Evolutionary conservation across 2,113 vertebrate genomes (phyloP).

Genomic region (Eulemur macaco): DNA sequence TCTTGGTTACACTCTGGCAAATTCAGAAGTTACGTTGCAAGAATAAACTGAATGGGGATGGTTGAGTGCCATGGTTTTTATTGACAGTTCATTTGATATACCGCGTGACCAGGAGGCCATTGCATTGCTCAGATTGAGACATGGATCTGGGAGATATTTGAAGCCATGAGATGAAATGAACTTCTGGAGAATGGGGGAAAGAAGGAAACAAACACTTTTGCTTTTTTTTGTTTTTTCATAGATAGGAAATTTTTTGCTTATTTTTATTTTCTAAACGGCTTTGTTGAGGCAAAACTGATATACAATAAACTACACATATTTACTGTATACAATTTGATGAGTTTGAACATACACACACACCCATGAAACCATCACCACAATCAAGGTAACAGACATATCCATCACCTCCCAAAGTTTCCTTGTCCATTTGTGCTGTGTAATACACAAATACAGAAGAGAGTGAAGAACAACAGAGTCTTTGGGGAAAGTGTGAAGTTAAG

Average conservation of each 20-base stretch:
- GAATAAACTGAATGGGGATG: background rate
- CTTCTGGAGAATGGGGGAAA: background rate
- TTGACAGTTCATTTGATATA: background rate
- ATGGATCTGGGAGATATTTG: background rate
- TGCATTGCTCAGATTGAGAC: background rate
- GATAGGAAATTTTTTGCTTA: background rate
- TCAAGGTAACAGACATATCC: background rate
- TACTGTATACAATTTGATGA: background rate
- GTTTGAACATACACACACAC: background rate
- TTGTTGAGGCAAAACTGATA: background rate
- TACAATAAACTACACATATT: background rate
- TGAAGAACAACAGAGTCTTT: background rate
- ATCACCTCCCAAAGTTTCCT: background rate
- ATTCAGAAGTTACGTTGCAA: background rate
- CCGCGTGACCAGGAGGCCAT: background rate
- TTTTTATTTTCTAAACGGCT: background rate
- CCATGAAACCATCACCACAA: background rate
- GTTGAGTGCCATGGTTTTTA: background rate
- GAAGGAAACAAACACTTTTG: background rate
- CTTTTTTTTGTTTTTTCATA: too few species aligned
- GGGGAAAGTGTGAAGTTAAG: background rate
- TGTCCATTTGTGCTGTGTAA: background rate
- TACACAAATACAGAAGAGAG: background rate
- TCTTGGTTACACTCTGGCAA: background rate
- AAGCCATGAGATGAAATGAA: background rate